Evolutionary conservation across 2,113 vertebrate species (phyloP), one percentile per base, ranked within the genome.

Genomic region (Climacteris rufus): DNA sequence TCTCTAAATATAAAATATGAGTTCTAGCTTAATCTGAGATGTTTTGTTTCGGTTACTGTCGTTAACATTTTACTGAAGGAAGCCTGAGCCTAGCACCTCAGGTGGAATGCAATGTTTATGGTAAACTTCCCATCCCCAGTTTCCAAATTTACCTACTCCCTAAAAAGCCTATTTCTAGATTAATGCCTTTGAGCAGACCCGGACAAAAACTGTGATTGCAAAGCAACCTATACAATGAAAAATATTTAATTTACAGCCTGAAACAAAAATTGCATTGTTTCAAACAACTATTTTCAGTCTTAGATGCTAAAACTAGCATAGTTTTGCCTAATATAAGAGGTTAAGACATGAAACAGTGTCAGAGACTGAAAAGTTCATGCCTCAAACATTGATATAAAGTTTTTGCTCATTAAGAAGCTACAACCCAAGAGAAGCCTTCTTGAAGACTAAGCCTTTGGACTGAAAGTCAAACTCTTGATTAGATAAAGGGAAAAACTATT

Each of bases 31-130:
- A 33, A 84, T 78, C 44, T 70, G 64, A 96, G 27, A 49, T 44
- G 40, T 93, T 89, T 31, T 82, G 50, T 93, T 96, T 96, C 79
- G 53, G 53, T 80, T 87, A 66, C n/a, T n/a, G n/a, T n/a, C n/a
- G n/a, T n/a, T n/a, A n/a, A 85, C 16, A n/a, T 85, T 88, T 57
- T 31, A 76, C n/a, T 69, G 39, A 49, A 70, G 63, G 76, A 93
- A 93, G 54, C 40, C 61, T 74, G 57, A 81, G 15, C 44, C 40
- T 83, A 52, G 74, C 50, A 90, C 22, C 69, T 94, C 52, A 90
- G 68, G 61, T 69, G 50, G 53, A 90, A 54, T 77, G 6, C 28
- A 63, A 42, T 60, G 30, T 63, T 61, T 92, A 59, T 10, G 15
- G 28, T 18, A 75, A 83, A 74, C 6, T 61, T 53, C 15, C 24